Evolutionary conservation across 2,113 vertebrate genomes (phyloP), one percentile per base, ranked within the genome.

Genomic region (Lathamus discolor): DNA sequence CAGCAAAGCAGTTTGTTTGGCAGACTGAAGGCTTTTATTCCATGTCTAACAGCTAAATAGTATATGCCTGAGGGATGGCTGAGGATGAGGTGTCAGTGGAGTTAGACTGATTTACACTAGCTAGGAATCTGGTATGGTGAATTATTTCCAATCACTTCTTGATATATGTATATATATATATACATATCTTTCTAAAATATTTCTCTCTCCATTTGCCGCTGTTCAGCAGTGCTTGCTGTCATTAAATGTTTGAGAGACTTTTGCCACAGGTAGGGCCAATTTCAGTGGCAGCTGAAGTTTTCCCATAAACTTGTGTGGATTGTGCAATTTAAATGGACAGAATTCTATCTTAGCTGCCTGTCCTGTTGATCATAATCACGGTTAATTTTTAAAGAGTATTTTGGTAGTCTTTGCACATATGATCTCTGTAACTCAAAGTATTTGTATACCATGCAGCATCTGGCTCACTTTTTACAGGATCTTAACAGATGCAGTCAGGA

Each of bases 361-460:
- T 86, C 62, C 27, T 33, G 31, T 86, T 92, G 83, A 41, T 95
- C 88, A 82, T 94, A 90, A 86, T 90, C 77, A 61, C 83, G 86
- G 73, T 78, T 84, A 93, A 43, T 86, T 86, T 94, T 86, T 35
- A 68, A 49, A 82, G 68, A 73, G 73, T 84, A 73, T 93, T 93
- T 96, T 84, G 2, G 6, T 90, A 91, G 76, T 82, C 86, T 81
- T 94, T 79, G 80, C 73, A 84, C 88, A 93, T 68, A 90, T 25
- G 66, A 96, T 94, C 55, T 95, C 83, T 86, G 33, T 31, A 78
- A 17, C 69, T 92, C 62, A 44, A 33, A 90, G 61, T 51, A 72
- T 93, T 96, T 95, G 83, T 77, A 94, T 95, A 92, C 93, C 93
- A 95, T 1, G 13, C 89, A 95, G 93, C 93, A 95, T 96, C 91